These are phyloP conservation scores for Nineta flava DNA, from an alignment of 2,888 invertebrate genomes.

Conservation along the genomic window DNA sequence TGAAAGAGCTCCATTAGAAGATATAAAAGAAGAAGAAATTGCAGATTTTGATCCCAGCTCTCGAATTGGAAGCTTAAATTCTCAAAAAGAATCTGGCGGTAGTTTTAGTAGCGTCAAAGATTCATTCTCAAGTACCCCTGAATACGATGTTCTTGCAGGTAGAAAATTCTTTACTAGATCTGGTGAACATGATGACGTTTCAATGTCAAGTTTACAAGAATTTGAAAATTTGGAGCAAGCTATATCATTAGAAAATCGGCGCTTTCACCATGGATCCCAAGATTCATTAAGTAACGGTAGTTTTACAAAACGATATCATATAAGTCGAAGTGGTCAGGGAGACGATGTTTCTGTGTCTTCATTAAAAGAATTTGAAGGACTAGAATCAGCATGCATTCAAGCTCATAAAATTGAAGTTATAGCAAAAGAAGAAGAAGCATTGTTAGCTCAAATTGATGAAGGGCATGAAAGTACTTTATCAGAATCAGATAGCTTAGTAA, in stretches of 20 bases:
- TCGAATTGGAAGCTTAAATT: conserved; percentile 59
- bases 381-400: conserved; percentile 77
- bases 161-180: conserved; percentile 64
- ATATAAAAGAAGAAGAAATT: conserved; percentile 83
- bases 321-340: conserved; percentile 57
- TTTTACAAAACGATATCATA: conserved; percentile 51
- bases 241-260: conserved; percentile 62
- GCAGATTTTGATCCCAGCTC: conserved; percentile 66
- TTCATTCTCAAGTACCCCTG: conserved; percentile 82
- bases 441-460: conserved; percentile 40
- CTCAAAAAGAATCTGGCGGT: conserved; percentile 64
- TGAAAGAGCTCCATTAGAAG: conserved; percentile 70
- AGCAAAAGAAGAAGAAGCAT: conserved; percentile 72
- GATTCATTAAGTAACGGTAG: conserved; percentile 74
- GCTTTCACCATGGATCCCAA: conserved; percentile 61
- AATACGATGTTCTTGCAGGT: conserved; percentile 74
- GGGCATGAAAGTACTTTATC: conserved; percentile 34
- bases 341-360: conserved; percentile 79
- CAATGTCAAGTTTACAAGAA: conserved; percentile 84
- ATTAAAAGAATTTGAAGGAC: conserved; percentile 80
- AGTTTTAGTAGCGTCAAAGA: conserved; percentile 71
- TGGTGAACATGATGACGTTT: conserved; percentile 83
- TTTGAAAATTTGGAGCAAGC: conserved; percentile 84
- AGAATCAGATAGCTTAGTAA: conserved; percentile 40
- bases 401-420: conserved; percentile 68